Evolutionary conservation across 2,888 invertebrate genomes (phyloP).

Genomic region (Tubiluchus corallicola): DNA sequence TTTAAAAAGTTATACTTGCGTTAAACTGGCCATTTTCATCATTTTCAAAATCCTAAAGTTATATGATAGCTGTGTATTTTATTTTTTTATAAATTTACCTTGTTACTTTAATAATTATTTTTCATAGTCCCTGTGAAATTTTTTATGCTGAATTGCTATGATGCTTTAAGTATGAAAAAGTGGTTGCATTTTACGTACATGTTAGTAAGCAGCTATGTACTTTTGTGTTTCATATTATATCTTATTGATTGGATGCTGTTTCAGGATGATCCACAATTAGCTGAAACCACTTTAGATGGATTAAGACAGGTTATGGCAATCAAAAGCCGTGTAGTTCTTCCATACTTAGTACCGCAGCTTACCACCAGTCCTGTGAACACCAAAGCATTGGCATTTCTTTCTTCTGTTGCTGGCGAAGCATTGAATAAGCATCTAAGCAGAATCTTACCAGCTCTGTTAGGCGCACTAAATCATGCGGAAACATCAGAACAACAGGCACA

Average conservation of each 20-base stretch:
- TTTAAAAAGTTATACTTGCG: too few relatives aligned
- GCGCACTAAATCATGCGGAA: slow-evolving; percentile 49
- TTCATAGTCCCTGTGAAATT: too few relatives aligned
- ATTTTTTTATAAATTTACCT: too few relatives aligned
- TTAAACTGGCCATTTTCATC: too few relatives aligned
- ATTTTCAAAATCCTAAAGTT: too few relatives aligned
- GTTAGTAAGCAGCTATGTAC: background rate
- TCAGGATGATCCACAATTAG: slow-evolving; percentile 50
- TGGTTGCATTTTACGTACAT: too few relatives aligned
- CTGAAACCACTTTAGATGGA: slow-evolving; percentile 83
- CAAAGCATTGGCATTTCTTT: slow-evolving; percentile 75
- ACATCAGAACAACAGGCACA: too few relatives aligned
- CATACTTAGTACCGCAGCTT: slow-evolving; percentile 76
- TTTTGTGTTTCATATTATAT: background rate
- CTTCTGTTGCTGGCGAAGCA: slow-evolving; percentile 83
- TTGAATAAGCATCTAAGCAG: slow-evolving; percentile 71
- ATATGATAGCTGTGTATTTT: too few relatives aligned
- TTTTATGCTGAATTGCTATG: too few relatives aligned
- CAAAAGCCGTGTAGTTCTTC: slow-evolving; percentile 82
- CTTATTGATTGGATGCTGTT: slow-evolving; percentile 8
- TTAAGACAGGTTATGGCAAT: slow-evolving; percentile 90
- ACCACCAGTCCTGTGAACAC: slow-evolving; percentile 76
- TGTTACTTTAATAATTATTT: too few relatives aligned
- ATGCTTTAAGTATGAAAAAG: too few relatives aligned
- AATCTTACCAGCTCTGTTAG: slow-evolving; percentile 73